A percentile compares a stretch with the other conserved stretches of the same genome.
These are phyloP conservation scores for Symphodus melops DNA, from an alignment of 2,113 vertebrate species.

Conservation along the genomic window DNA sequence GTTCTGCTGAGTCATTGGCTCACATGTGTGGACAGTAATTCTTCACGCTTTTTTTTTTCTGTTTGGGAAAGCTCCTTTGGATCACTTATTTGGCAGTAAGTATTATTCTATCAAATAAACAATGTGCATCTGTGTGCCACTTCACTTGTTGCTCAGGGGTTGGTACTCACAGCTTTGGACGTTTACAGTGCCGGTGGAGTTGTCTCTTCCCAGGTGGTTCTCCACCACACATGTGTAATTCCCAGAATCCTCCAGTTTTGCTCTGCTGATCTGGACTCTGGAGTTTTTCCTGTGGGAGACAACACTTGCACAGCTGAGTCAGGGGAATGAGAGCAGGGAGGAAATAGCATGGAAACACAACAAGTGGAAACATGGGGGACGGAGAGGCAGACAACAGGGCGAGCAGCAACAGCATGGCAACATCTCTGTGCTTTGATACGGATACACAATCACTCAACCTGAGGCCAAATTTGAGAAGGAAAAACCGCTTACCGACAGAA, in stretches of 20 bases:
- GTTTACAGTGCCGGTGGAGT: conserved; percentile 90
- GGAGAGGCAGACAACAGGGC: conserved; percentile 42
- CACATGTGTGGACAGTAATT: conserved; percentile 74
- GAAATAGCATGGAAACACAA: conserved; percentile 69
- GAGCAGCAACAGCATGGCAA: conserved; percentile 58
- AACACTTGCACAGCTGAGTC: conserved; percentile 77
- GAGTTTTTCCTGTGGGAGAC: conserved; percentile 93
- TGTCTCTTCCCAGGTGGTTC: conserved; percentile 92
- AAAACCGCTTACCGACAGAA: conserved; percentile 13
- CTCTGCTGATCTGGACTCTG: conserved; percentile 93
- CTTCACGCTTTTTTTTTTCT: conserved; percentile 70
- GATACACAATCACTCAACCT: conserved; percentile 11
- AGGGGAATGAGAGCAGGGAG: conserved; percentile 71
- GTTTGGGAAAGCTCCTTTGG: conserved; percentile 52
- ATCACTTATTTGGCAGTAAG: conserved; percentile 69
- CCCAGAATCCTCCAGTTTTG: conserved; percentile 93
- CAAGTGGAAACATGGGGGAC: conserved; percentile 68
- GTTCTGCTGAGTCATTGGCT: conserved; percentile 49
- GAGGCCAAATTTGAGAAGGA: background rate
- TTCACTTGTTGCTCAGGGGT: conserved; percentile 49
- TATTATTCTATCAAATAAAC: conserved; percentile 56
- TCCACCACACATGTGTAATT: conserved; percentile 98
- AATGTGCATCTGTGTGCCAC: conserved; percentile 49
- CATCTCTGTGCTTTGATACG: conserved; percentile 22
- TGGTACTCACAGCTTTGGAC: conserved; percentile 95